Evolutionary conservation across 2,113 vertebrate species (phyloP).

Genomic region (Uria aalge): DNA sequence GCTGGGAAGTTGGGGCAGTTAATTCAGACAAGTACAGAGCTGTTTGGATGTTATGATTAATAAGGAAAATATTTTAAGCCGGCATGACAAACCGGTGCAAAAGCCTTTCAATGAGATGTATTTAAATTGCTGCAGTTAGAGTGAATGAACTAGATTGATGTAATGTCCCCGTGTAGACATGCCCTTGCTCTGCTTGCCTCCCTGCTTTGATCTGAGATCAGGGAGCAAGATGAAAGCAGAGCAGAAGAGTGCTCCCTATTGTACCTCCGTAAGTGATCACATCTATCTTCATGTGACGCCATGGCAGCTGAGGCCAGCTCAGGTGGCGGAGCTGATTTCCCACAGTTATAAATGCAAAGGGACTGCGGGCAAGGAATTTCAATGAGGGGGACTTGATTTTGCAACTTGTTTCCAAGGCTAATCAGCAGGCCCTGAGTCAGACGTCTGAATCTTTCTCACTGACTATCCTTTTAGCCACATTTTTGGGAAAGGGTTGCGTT

Average conservation of each 20-base stretch:
- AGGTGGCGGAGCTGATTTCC: constrained; percentile 44
- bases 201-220: constrained; percentile 39
- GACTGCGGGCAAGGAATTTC: neutral
- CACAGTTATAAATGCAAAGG: constrained; percentile 45
- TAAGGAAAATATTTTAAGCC: constrained; percentile 21
- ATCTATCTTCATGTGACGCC: constrained; percentile 40
- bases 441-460: neutral
- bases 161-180: neutral
- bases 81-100: neutral
- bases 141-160: constrained; percentile 35
- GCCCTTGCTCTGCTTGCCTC: constrained; percentile 26
- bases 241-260: constrained; percentile 44
- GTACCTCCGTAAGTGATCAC: constrained; percentile 34
- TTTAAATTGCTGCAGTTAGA: constrained; percentile 29
- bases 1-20: neutral
- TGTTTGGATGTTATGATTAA: constrained; percentile 29
- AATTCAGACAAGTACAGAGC: neutral
- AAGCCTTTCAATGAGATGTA: neutral
- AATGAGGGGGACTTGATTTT: constrained; percentile 32
- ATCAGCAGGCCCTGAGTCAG: neutral
- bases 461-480: rapidly evolving
- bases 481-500: neutral
- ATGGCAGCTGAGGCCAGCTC: constrained; percentile 46
- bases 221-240: constrained; percentile 25
- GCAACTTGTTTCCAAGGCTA: neutral